Evolutionary conservation across 2,888 invertebrate genomes (phyloP).

Genomic region (Lepidocyrtinus sp.): DNA sequence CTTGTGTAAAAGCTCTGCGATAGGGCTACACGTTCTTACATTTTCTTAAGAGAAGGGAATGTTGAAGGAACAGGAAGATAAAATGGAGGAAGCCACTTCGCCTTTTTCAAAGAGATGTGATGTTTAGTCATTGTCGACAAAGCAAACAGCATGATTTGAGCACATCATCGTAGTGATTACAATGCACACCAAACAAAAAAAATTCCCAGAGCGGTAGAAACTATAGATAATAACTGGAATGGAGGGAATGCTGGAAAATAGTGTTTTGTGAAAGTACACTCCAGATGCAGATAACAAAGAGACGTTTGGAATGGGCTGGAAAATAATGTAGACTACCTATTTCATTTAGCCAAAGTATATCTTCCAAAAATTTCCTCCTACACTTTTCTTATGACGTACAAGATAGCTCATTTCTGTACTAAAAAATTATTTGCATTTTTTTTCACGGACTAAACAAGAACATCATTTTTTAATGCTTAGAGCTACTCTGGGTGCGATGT

Average conservation of each 20-base stretch:
- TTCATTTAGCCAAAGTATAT: no score
- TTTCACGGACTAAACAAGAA: no score
- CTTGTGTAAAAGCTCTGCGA: not conserved
- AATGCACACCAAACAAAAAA: not conserved
- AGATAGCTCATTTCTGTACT: no score
- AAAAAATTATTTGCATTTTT: slow-evolving; percentile 1
- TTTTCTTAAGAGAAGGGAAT: slow-evolving; percentile 1
- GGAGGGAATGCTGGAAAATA: not conserved
- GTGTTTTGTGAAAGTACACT: slow-evolving; percentile 8
- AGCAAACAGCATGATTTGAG: slow-evolving; percentile 19
- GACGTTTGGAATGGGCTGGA: no score
- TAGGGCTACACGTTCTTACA: not conserved
- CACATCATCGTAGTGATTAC: slow-evolving; percentile 3
- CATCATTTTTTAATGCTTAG: not conserved
- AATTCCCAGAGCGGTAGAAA: not conserved
- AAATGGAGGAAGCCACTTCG: slow-evolving; percentile 14
- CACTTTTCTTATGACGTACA: no score
- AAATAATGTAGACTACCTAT: no score
- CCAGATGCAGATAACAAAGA: slow-evolving; percentile 13
- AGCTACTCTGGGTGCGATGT: not conserved
- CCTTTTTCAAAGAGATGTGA: not conserved
- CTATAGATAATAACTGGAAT: not conserved
- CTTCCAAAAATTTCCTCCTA: no score
- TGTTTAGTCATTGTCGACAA: slow-evolving; percentile 9
- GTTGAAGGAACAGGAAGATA: not conserved